These are phyloP conservation scores for Tolypeutes matacus DNA, from an alignment of 2,797 vertebrate species.

Conservation along the genomic window DNA sequence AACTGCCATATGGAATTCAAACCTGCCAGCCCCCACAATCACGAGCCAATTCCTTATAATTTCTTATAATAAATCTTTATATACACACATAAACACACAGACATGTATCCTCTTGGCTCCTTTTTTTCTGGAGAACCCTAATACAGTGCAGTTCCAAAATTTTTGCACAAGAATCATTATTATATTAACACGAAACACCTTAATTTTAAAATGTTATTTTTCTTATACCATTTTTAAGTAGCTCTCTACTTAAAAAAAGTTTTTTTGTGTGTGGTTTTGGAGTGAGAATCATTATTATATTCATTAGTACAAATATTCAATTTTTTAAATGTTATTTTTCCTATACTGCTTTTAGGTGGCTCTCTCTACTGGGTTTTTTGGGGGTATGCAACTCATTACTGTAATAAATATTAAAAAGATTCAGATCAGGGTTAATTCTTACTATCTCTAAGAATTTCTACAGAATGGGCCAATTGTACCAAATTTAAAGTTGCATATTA, in stretches of 20 bases:
- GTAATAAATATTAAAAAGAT: neutral
- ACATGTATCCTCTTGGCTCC: too few species aligned
- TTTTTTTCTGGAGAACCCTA: too few species aligned
- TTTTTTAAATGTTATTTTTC: slow-evolving; percentile 38
- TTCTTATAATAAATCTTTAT: too few species aligned
- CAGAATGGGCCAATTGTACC: neutral
- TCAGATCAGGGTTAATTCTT: neutral
- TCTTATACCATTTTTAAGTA: slow-evolving; percentile 59
- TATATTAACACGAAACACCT: neutral
- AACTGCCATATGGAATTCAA: too few species aligned
- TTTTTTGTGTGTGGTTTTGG: neutral
- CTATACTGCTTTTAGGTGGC: slow-evolving; percentile 46
- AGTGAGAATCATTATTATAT: slow-evolving; percentile 27
- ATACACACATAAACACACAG: too few species aligned
- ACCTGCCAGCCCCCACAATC: too few species aligned
- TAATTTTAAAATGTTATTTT: slow-evolving; percentile 15
- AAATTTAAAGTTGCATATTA: neutral
- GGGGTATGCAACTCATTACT: neutral
- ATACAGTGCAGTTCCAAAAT: slow-evolving; percentile 11
- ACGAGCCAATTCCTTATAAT: too few species aligned
- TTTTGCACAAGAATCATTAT: slow-evolving; percentile 11
- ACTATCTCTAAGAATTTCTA: neutral
- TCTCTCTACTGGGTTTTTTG: neutral
- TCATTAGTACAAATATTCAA: neutral
- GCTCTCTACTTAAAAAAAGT: neutral